These are phyloP conservation scores for Aplysia californica DNA, from an alignment of 1,140 invertebrate genomes.

Conservation along the genomic window DNA sequence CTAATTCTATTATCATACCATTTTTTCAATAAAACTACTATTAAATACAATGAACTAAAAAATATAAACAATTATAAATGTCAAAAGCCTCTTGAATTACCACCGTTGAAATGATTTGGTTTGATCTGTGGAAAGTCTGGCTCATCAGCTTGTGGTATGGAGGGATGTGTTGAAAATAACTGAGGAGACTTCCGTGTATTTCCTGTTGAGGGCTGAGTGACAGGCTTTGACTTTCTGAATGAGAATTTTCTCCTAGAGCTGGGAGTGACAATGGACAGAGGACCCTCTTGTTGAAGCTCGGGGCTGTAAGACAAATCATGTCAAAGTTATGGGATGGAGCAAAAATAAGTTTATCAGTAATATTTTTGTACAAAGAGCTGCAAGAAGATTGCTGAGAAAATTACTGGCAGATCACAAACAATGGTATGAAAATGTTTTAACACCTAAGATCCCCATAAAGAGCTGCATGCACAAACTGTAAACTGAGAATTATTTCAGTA, in stretches of 20 bases:
- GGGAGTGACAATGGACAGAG: not conserved
- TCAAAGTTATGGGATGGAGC: not conserved
- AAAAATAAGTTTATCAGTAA: no score
- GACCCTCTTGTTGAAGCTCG: not conserved
- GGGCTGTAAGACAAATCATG: not conserved
- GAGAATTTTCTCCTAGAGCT: slow-evolving; percentile 12
- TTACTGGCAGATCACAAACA: not conserved
- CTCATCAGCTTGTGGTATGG: slow-evolving; percentile 3
- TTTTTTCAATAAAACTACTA: no score
- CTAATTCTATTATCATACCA: no score
- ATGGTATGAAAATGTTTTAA: not conserved
- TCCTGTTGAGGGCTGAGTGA: not conserved
- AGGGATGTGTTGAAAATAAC: not conserved
- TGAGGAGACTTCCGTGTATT: not conserved
- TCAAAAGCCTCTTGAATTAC: no score
- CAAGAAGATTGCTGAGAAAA: no score
- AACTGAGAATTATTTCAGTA: no score
- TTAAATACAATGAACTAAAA: no score
- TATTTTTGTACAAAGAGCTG: no score
- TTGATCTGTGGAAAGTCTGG: slow-evolving; percentile 14
- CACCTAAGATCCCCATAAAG: not conserved
- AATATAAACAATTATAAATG: no score
- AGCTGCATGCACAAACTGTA: no score
- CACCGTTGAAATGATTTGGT: slow-evolving; percentile 19
- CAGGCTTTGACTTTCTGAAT: not conserved